Base-by-base conservation (phyloP, 1,140 invertebrate genomes). In the Eufriesea mexicana region DNA sequence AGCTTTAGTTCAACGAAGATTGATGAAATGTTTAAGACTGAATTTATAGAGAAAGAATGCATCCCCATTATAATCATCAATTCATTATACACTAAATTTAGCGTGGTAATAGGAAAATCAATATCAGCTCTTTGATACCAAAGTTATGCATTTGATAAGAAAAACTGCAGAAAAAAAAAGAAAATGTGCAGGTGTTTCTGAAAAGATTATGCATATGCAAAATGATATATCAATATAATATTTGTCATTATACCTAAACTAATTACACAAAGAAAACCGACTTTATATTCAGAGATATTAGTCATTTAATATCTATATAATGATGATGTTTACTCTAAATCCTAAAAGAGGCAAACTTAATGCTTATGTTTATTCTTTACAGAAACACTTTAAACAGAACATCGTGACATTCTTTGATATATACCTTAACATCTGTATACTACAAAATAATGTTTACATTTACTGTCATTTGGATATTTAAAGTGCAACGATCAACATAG, bases 21-120 rank as follows among this genome's bases (percentile, higher is more conserved):
- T 82, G 83, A 93, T 90, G 88, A 86, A 94, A 93, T 93, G 88
- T 93, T 93, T 93, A 93, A 94, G 93, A 94, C 93, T 94, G 93
- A 94, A 92, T 92, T 93, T 91, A 91, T 93, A 92, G 92, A 77
- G 86, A 89, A 89, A 89, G 80, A 86, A 74, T 88, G 86, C 90
- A 92, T 87, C 80, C 74, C 83, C 92, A 92, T 92, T 91, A 86
- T 90, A 70, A 93, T 93, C 92, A 92, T 82, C 86, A 87, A 89
- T 85, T 93, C 91, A 92, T 89, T 91, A 62, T 85, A 87, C 91
- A 93, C 90, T 84, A 89, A 84, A 84, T 88, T 84, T 91, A 91
- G 89, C 84, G 73, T 90, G 86, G 74, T 87, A 87, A 90, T 88
- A 84, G 73, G 76, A 84, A 89, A 85, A 88, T 84, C 75, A 89